Evolutionary conservation across 23 tunicate genomes (phyloP).

Genomic region (Botrylloides violaceus): DNA sequence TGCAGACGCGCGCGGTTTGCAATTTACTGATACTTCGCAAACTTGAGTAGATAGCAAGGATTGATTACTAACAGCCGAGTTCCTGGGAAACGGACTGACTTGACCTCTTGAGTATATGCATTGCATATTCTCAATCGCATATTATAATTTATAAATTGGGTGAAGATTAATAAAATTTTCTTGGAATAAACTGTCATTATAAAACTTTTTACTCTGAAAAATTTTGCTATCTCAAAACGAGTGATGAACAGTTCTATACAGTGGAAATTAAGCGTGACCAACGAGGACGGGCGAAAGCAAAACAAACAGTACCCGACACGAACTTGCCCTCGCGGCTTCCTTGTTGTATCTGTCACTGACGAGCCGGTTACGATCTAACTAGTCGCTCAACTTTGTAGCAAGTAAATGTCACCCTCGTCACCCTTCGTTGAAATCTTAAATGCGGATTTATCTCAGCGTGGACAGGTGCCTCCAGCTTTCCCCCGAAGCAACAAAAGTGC

Average conservation of each 20-base stretch:
- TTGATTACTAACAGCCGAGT: too few relatives aligned
- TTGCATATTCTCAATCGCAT: too few relatives aligned
- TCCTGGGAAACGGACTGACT: too few relatives aligned
- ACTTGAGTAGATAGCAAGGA: too few relatives aligned
- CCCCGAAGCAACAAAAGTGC: neutral
- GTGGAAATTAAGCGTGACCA: neutral
- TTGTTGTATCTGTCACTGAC: conserved; percentile 12
- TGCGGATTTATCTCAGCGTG: conserved; percentile 13
- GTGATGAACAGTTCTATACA: neutral
- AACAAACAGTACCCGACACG: conserved; percentile 12
- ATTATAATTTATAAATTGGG: too few relatives aligned
- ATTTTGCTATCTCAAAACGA: too few relatives aligned
- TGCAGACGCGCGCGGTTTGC: too few relatives aligned
- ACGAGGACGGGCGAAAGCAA: conserved; percentile 9
- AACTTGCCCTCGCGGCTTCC: conserved; percentile 15
- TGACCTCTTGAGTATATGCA: too few relatives aligned
- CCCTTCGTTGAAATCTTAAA: neutral
- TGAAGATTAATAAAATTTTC: too few relatives aligned
- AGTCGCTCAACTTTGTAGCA: conserved; percentile 7
- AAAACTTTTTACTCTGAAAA: too few relatives aligned
- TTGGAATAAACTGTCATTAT: too few relatives aligned
- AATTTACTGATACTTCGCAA: too few relatives aligned
- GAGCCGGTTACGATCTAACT: conserved; percentile 2
- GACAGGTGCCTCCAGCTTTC: conserved; percentile 17
- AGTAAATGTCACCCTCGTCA: conserved; percentile 4